These are phyloP conservation scores for Scalopus aquaticus DNA, from an alignment of 2,113 vertebrate species.

Conservation along the genomic window DNA sequence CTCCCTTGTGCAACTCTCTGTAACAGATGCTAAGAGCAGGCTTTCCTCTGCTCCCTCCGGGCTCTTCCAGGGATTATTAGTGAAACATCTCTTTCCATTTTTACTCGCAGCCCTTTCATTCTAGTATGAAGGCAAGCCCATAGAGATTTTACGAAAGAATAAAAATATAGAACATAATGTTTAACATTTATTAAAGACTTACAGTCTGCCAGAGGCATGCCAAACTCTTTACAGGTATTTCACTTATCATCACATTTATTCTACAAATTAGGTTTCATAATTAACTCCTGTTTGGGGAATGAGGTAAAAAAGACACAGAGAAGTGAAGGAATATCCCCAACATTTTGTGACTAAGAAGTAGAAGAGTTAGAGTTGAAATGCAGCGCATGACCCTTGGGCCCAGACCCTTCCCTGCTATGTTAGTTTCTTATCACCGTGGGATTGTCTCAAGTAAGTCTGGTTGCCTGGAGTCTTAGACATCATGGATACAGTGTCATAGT, in stretches of 20 bases:
- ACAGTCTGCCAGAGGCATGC: background rate
- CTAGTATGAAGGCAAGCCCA: background rate
- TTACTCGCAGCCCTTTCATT: background rate
- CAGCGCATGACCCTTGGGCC: too few relatives aligned
- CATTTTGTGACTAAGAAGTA: background rate
- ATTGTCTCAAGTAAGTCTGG: background rate
- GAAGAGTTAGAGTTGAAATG: background rate
- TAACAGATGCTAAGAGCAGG: background rate
- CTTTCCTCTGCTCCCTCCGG: background rate
- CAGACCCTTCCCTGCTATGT: background rate
- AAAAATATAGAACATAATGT: slow-evolving; percentile 28
- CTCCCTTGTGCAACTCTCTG: background rate
- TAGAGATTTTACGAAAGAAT: slow-evolving; percentile 17
- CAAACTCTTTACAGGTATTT: slow-evolving; percentile 32
- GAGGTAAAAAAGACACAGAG: background rate
- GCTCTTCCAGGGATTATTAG: slow-evolving; percentile 6
- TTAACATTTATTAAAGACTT: slow-evolving; percentile 61
- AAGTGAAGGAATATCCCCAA: background rate
- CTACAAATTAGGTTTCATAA: background rate
- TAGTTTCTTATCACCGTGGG: background rate
- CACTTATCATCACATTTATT: slow-evolving; percentile 26
- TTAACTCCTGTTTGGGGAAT: background rate
- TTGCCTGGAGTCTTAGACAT: background rate
- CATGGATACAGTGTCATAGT: background rate
- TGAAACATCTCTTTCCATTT: slow-evolving; percentile 46